Base-by-base conservation (phyloP, 92 coral and sea anemone genomes). In the Porites evermanni region DNA sequence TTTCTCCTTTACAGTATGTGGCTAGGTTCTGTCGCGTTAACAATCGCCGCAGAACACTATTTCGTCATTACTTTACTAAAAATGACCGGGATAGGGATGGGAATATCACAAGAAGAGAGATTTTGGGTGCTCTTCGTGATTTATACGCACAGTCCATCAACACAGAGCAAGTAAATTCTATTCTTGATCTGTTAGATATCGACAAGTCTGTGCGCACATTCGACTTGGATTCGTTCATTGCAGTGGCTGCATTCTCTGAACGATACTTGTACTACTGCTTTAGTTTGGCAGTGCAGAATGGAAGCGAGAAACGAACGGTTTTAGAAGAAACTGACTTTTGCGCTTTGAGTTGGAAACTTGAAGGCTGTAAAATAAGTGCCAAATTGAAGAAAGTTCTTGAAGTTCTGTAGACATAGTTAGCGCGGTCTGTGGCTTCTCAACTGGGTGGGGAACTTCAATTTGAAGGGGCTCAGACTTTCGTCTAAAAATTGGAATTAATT, bases 241-340 rank as follows among this genome's bases (percentile, higher is more conserved):
- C 96, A 13, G 88, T 95, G 53, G 98, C 98, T 1, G 99, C 99
- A 1, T 97, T 97, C 85, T 97, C 99, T 19, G 99, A 97, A 84
- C 83, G 99, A 24, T 97, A 93, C 84, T 79, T 97, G 73, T 92
- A 85, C 74, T 91, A 88, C 53, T 80, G 90, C 78, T 94, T 81
- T 71, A 93, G 86, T 59, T 72, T 83, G 69, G 79, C 73, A 7
- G 78, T 91, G 8, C 95, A 92, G 70, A 92, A 93, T 32, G 85
- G 73, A 3, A 79, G 81, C 23, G 94, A 91, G 74, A 84, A 86
- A 19, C 84, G 96, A 87, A 82, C 91, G 75, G 93, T 95, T 6
- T 79, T 97, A 67, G 99, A 97, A 83, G 97, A 95, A 82, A 97
- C 99, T 8, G 99, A 97, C 90, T 97, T 97, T 75, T 93, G 94